Conservation (phyloP, 1,140 invertebrate species). For the Zaprionus kolodkinae region DNA sequence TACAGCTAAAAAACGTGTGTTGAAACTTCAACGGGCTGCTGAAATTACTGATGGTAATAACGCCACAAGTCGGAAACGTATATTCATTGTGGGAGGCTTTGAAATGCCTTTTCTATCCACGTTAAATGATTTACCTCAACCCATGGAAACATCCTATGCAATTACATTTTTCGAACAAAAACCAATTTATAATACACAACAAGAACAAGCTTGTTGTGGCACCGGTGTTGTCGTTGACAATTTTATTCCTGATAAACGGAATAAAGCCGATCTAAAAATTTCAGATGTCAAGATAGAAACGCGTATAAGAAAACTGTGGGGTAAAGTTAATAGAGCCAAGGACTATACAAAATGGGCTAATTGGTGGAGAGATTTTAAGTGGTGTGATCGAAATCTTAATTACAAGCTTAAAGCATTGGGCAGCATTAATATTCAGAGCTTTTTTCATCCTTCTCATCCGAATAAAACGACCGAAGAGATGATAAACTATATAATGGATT, state of each 20-base stretch:
- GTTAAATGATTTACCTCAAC: slow-evolving; percentile 35
- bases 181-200: slow-evolving; percentile 53
- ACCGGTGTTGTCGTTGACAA: not conserved
- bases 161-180: slow-evolving; percentile 60
- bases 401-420: slow-evolving; percentile 33
- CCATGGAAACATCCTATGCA: slow-evolving; percentile 51
- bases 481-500: slow-evolving; percentile 20
- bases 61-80: no score
- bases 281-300: accelerated
- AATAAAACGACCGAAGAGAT: not conserved
- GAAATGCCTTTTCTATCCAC: slow-evolving; percentile 46
- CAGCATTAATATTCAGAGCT: slow-evolving; percentile 26
- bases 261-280: not conserved
- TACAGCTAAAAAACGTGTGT: slow-evolving; percentile 50
- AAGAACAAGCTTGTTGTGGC: not conserved
- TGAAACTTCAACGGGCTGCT: slow-evolving; percentile 2
- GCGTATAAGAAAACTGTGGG: slow-evolving; percentile 22
- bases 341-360: slow-evolving; percentile 53
- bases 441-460: slow-evolving; percentile 14
- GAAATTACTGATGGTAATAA: no score
- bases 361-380: slow-evolving; percentile 65
- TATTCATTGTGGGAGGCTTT: slow-evolving; percentile 47
- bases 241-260: not conserved
- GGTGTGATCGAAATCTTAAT: slow-evolving; percentile 56
- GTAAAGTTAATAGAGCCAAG: slow-evolving; percentile 20